A percentile compares a stretch with the other conserved stretches of the same genome.
These are phyloP conservation scores for Ictalurus furcatus DNA, from an alignment of 2,113 vertebrate genomes.

Conservation along the genomic window DNA sequence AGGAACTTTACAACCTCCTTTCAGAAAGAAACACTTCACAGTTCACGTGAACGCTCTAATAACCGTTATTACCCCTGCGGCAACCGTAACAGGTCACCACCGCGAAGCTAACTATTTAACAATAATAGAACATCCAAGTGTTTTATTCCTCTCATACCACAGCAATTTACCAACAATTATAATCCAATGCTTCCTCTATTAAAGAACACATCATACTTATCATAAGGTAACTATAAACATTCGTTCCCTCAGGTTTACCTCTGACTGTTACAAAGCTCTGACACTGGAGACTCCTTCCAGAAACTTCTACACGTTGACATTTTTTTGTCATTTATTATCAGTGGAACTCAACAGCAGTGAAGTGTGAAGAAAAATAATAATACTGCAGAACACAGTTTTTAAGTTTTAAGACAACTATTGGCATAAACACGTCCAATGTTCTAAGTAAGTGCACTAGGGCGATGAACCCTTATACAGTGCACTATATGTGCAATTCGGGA, in stretches of 20 bases:
- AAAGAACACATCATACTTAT: background rate
- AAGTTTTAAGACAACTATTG: no score
- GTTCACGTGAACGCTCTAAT: background rate
- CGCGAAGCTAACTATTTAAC: background rate
- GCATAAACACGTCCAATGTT: no score
- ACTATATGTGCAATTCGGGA: no score
- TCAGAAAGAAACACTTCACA: background rate
- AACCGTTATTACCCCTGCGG: background rate
- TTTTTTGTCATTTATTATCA: background rate
- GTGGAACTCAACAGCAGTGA: background rate
- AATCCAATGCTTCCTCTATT: background rate
- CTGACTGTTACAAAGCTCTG: background rate
- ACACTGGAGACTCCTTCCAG: background rate
- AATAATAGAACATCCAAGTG: no score
- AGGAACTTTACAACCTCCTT: background rate
- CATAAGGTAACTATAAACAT: background rate
- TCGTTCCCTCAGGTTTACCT: background rate
- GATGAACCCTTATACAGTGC: no score
- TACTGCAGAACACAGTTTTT: no score
- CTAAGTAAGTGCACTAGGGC: background rate
- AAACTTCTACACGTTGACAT: background rate
- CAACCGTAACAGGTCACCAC: accelerated
- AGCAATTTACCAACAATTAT: background rate
- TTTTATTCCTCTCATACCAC: background rate
- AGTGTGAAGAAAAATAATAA: background rate